Conservation (phyloP, 1,140 invertebrate genomes). For the Sminthurides bifidus region DNA sequence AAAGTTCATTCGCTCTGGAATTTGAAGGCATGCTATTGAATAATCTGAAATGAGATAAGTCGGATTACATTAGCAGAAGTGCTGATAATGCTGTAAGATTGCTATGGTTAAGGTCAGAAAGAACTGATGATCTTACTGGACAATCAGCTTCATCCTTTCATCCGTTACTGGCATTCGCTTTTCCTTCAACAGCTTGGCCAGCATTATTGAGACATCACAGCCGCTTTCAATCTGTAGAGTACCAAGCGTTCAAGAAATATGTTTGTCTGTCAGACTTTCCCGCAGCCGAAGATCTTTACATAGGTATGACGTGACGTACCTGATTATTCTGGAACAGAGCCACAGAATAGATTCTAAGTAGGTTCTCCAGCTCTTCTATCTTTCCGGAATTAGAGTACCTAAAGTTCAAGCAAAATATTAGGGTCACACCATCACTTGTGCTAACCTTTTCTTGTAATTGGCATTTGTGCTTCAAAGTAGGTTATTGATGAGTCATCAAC, state of each 20-base stretch:
- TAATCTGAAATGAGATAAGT: conserved; percentile 8
- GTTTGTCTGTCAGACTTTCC: background rate
- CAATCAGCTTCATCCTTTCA: background rate
- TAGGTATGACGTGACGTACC: conserved; percentile 3
- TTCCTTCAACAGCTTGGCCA: conserved; percentile 19
- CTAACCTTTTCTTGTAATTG: background rate
- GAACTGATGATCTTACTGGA: background rate
- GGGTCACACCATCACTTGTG: background rate
- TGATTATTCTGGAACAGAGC: conserved; percentile 19
- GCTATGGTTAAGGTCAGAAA: background rate
- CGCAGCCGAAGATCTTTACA: background rate
- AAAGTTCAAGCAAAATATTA: background rate
- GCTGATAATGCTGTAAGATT: background rate
- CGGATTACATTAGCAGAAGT: background rate
- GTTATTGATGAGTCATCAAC: background rate
- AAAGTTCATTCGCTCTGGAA: conserved; percentile 19
- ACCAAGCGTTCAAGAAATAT: background rate
- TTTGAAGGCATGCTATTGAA: conserved; percentile 14
- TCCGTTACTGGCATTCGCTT: background rate
- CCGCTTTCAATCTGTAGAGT: conserved; percentile 25
- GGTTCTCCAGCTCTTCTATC: conserved; percentile 20
- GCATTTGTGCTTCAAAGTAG: background rate
- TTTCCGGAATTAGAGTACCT: conserved; percentile 14
- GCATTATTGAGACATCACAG: conserved; percentile 25
- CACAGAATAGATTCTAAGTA: conserved; percentile 8